Evolutionary conservation across 2,888 invertebrate species (phyloP).

Genomic region (Pseudanteris insignis): DNA sequence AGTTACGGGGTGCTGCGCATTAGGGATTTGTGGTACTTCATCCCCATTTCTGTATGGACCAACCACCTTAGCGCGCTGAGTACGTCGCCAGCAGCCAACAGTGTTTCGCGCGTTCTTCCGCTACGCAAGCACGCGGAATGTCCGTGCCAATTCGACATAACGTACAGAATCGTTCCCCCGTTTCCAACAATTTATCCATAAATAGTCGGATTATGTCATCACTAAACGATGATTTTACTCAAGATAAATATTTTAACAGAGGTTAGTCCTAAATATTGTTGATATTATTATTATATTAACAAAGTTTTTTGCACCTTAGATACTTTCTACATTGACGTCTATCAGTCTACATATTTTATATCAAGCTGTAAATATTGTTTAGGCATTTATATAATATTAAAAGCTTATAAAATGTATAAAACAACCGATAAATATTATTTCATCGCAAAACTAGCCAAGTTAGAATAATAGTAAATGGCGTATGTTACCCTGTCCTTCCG

Average conservation of each 20-base stretch:
- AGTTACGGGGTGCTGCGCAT: too few species aligned
- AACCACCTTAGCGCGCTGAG: slow-evolving; percentile 53
- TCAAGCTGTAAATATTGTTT: too few species aligned
- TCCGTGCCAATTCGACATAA: too few species aligned
- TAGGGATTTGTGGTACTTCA: slow-evolving; percentile 39
- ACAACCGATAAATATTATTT: not conserved
- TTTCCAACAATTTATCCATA: slow-evolving; percentile 8
- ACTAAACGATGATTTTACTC: too few species aligned
- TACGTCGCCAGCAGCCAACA: slow-evolving; percentile 47
- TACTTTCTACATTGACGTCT: too few species aligned
- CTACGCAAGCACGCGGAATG: slow-evolving; percentile 39
- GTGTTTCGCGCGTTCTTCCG: slow-evolving; percentile 52
- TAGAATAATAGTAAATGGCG: slow-evolving; percentile 3
- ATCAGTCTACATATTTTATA: too few species aligned
- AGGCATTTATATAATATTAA: too few species aligned
- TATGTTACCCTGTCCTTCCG: slow-evolving; percentile 28
- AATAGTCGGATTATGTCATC: too few species aligned
- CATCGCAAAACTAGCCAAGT: not conserved
- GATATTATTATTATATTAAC: too few species aligned
- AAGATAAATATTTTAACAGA: too few species aligned
- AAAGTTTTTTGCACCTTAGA: too few species aligned
- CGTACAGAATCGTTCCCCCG: slow-evolving; percentile 12
- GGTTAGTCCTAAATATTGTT: too few species aligned
- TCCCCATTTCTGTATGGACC: slow-evolving; percentile 53
- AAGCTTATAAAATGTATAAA: not conserved